Evolutionary conservation across 2,797 vertebrate species (phyloP).

Genomic region (Siniperca undulata): DNA sequence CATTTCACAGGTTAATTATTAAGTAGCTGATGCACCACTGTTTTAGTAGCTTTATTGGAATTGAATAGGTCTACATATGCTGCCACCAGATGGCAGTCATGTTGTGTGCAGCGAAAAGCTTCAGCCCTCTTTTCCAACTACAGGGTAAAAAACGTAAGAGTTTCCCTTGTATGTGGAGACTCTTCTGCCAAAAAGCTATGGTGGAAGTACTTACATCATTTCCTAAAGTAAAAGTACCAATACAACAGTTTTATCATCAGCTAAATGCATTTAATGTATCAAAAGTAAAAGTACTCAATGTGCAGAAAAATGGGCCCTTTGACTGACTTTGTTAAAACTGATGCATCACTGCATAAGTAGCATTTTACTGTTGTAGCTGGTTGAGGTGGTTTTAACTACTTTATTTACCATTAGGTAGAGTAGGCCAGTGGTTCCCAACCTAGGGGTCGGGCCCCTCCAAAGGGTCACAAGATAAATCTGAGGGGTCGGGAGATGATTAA

Average conservation of each 20-base stretch:
- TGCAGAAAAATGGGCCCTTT: background rate
- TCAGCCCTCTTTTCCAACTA: no score
- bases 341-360: background rate
- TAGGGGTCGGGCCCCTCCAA: no score
- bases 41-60: background rate
- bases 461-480: background rate
- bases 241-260: background rate
- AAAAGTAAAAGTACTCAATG: background rate
- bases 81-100: slow-evolving; percentile 52
- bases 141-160: background rate
- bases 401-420: background rate
- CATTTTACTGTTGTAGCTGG: background rate
- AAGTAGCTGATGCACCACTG: no score
- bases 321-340: background rate
- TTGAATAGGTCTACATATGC: fast-evolving
- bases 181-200: background rate
- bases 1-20: background rate
- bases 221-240: background rate
- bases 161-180: background rate
- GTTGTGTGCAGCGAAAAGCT: background rate
- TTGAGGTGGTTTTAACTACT: background rate
- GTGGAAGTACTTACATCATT: background rate
- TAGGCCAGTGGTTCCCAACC: background rate
- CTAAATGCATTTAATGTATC: background rate
- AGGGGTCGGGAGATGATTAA: background rate